phyloP scores from a whole-genome alignment of 2,113 vertebrate species.

The crab-eating macaque (Macaca fascicularis) region T2T-MFA8v1.1 NC_088375.1:49706001-49706500 shows the following conservation, averaged over 20 bases:
- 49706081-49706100: conserved; percentile 56
- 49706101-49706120: conserved; percentile 55
- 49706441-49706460: conserved; percentile 76
- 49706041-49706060: conserved; percentile 49
- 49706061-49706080: conserved; percentile 58
- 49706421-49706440: conserved; percentile 55
- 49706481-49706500: conserved; percentile 44
- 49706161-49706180: conserved; percentile 66
- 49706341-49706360: conserved; percentile 39
- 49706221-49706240: conserved; percentile 52
- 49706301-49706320: conserved; percentile 58
- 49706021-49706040: conserved; percentile 36
- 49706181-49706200: conserved; percentile 38
- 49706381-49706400: conserved; percentile 56
- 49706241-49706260: conserved; percentile 48
- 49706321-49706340: conserved; percentile 36
- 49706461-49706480: conserved; percentile 77
- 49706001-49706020: neutral
- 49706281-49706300: conserved; percentile 67
- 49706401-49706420: conserved; percentile 59
- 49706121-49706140: conserved; percentile 44
- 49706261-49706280: conserved; percentile 64
- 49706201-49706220: conserved; percentile 33
- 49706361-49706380: conserved; percentile 41
- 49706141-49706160: conserved; percentile 66